Percentiles rank a stretch among this genome's conserved stretches.
Evolutionary conservation across 1,140 invertebrate genomes (phyloP).

Genomic region (Drosophila yakuba): DNA sequence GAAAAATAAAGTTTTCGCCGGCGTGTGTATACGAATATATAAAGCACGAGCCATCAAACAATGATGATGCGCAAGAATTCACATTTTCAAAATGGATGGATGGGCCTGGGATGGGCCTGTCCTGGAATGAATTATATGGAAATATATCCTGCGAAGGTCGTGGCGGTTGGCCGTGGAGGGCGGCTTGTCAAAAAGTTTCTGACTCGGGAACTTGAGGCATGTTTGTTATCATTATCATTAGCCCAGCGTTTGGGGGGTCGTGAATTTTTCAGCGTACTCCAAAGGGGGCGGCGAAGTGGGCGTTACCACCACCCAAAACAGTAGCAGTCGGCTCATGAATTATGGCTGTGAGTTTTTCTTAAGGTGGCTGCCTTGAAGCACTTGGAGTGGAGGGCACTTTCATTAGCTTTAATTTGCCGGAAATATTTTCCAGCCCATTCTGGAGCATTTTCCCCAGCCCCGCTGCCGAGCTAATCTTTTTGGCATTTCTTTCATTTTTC

Average conservation of each 20-base stretch:
- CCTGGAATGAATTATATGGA: conserved; percentile 77
- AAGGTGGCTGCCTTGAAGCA: conserved; percentile 42
- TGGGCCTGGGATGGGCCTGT: conserved; percentile 28
- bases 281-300: conserved; percentile 6
- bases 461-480: conserved; percentile 29
- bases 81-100: conserved; percentile 77
- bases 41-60: conserved; percentile 81
- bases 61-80: conserved; percentile 84
- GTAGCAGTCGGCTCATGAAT: conserved; percentile 68
- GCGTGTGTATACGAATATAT: conserved; percentile 38
- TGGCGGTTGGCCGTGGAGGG: conserved; percentile 16
- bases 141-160: conserved; percentile 49
- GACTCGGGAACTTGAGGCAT: conserved; percentile 73
- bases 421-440: conserved; percentile 71
- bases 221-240: conserved; percentile 84
- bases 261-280: conserved; percentile 67
- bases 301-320: conserved; percentile 16
- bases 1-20: conserved; percentile 57
- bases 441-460: neutral
- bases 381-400: conserved; percentile 53
- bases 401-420: conserved; percentile 83
- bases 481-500: conserved; percentile 29
- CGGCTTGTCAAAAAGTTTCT: conserved; percentile 78
- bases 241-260: conserved; percentile 30
- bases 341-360: conserved; percentile 80